Evolutionary conservation across 2,797 vertebrate species (phyloP).

Genomic region (Lutjanus argentimaculatus): DNA sequence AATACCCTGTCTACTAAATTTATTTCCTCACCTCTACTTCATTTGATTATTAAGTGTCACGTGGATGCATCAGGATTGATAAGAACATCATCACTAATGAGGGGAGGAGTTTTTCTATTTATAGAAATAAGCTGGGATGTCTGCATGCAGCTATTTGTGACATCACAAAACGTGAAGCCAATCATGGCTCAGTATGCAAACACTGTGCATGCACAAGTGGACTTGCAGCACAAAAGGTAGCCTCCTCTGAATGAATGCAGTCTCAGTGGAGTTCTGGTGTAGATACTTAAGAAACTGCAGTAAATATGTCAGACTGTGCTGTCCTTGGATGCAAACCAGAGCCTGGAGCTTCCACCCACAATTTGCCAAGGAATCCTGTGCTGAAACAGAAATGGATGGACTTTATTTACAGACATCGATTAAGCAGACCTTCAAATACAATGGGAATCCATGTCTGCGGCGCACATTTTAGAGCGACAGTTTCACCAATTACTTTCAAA

Average conservation of each 20-base stretch:
- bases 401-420: conserved; percentile 3
- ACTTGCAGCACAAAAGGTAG: conserved; percentile 2
- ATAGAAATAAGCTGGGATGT: not conserved
- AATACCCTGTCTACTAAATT: not conserved
- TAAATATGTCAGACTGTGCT: conserved; percentile 18
- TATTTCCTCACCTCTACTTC: not conserved
- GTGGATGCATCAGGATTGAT: not conserved
- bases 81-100: not conserved
- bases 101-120: not conserved
- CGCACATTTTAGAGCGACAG: conserved; percentile 20
- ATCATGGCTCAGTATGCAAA: not conserved
- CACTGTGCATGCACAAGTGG: not conserved
- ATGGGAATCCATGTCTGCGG: not conserved
- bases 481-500: conserved; percentile 9
- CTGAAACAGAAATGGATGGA: conserved; percentile 21
- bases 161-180: conserved; percentile 18
- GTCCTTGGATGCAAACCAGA: conserved; percentile 22
- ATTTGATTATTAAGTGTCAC: not conserved
- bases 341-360: conserved; percentile 1
- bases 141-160: conserved; percentile 12
- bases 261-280: not conserved
- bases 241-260: not conserved
- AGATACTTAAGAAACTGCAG: not conserved
- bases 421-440: not conserved
- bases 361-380: conserved; percentile 11